A percentile compares a stretch with the other conserved stretches of the same genome.
phyloP scores from a whole-genome alignment of 2,888 invertebrate species.

The Smittia aterrima region DNA sequence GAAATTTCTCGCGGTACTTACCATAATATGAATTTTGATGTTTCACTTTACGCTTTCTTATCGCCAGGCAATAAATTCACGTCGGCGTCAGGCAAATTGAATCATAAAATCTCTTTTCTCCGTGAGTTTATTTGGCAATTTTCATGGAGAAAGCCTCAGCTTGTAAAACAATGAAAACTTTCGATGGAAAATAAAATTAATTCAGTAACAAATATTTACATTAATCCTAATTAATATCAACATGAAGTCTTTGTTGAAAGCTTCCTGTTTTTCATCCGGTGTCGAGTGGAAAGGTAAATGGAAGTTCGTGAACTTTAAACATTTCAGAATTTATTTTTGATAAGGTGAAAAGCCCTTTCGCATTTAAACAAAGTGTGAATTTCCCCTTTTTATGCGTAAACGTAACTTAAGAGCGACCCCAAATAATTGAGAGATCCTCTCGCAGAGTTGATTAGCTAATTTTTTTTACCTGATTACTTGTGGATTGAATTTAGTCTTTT shows the following conservation, averaged over 20 bases:
- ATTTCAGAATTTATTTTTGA: too few species aligned
- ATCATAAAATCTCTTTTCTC: conserved; percentile 29
- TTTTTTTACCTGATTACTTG: too few species aligned
- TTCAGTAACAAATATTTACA: conserved; percentile 40
- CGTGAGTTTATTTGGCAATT: not conserved
- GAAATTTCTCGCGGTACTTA: conserved; percentile 22
- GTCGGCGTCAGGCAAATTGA: conserved; percentile 19
- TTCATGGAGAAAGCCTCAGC: not conserved
- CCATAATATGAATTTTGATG: conserved; percentile 32
- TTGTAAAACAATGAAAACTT: conserved; percentile 4
- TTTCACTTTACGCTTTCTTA: conserved; percentile 34
- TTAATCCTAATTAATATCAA: conserved; percentile 40
- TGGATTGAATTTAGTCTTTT: too few species aligned
- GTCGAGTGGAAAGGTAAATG: conserved; percentile 27
- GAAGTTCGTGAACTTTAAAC: not conserved
- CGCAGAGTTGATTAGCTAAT: too few species aligned
- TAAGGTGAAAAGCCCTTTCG: too few species aligned
- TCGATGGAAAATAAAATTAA: conserved; percentile 31
- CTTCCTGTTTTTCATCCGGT: too few species aligned
- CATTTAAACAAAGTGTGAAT: too few species aligned
- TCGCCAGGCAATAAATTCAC: conserved; percentile 32
- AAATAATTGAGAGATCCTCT: too few species aligned
- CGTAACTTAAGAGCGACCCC: too few species aligned
- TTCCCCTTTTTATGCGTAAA: too few species aligned
- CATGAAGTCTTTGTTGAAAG: not conserved